phyloP scores from a whole-genome alignment of 2,888 invertebrate genomes.

The Brachyopa scutellaris region DNA sequence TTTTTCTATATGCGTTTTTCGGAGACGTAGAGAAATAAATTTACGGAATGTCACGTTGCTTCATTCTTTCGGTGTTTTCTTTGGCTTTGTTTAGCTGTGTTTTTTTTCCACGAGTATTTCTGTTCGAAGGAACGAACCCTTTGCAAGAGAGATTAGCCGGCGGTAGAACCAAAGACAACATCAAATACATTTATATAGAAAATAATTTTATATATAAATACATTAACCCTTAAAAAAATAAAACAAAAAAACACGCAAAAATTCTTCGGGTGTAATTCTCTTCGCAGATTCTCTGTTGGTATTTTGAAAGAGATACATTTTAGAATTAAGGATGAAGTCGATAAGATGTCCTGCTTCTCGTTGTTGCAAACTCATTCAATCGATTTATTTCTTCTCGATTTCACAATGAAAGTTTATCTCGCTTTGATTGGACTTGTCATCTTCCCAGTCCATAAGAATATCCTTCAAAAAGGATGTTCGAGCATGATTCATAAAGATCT shows the following conservation, averaged over 20 bases:
- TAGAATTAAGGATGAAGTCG: neutral
- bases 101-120: neutral
- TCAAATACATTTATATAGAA: slow-evolving; percentile 27
- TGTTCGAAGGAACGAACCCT: slow-evolving; percentile 12
- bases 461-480: no score
- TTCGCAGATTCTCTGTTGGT: slow-evolving; percentile 6
- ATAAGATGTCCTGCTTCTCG: neutral
- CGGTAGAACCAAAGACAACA: slow-evolving; percentile 27
- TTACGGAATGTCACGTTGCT: slow-evolving; percentile 72
- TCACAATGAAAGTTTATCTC: no score
- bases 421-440: no score
- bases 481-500: no score
- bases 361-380: no score
- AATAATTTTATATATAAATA: slow-evolving; percentile 26
- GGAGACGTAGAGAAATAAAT: slow-evolving; percentile 55
- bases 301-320: neutral
- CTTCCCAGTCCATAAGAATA: no score
- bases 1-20: slow-evolving; percentile 38
- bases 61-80: slow-evolving; percentile 67
- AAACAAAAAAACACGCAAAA: neutral
- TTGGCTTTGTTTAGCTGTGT: slow-evolving; percentile 2
- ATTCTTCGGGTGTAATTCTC: slow-evolving; percentile 10
- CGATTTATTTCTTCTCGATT: no score
- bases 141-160: slow-evolving; percentile 20
- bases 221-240: slow-evolving; percentile 14